Evolutionary conservation across 2,797 vertebrate species (phyloP), one percentile per base, ranked within the genome.

Genomic region (Pipistrellus pipistrellus): DNA sequence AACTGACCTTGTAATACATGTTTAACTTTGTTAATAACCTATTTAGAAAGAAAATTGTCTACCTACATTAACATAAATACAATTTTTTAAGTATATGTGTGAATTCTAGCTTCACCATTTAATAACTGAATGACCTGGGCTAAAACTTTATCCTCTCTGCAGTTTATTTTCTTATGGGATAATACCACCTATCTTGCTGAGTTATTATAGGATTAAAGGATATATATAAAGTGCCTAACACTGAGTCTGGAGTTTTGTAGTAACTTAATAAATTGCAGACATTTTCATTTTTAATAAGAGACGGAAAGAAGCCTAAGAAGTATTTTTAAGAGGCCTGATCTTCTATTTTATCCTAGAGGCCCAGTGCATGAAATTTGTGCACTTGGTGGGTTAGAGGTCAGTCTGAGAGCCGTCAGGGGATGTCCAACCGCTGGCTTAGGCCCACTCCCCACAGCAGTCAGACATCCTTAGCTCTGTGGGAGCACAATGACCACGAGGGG

Each of bases 291-390:
- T 86, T 78, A 75, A 55, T 82, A 64, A 84, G 66, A 88, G 57
- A 59, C 30, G 23, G 91, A 95, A 86, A 81, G 51, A 88, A 30
- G 7, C 13, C n/a, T 90, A 81, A 93, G 88, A 90, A 82, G 23
- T 20, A 64, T 76, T 46, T 86, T 84, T 93, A 48, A 80, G 82
- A 64, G 18, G 30, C 41, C 62, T 51, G 32, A 11, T 71, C 18
- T 92, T 86, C 69, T 69, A 46, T 44, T 64, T 72, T 84, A 68
- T 59, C 84, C 88, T 59, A 59, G 25, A 59, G 25, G 59, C 59
- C 25, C 12, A 62, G 59, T 30, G 59, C 59, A 62, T 13, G 12
- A 62, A 62, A 62, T 30, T 62, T 62, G 59, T 62, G 27, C 59
- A 14, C 27, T 62, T 1, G 2, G 59, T 23, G 53, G 8, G 53